Base-by-base conservation (phyloP, 2,113 vertebrate genomes). In the Heterocephalus glaber region DNA sequence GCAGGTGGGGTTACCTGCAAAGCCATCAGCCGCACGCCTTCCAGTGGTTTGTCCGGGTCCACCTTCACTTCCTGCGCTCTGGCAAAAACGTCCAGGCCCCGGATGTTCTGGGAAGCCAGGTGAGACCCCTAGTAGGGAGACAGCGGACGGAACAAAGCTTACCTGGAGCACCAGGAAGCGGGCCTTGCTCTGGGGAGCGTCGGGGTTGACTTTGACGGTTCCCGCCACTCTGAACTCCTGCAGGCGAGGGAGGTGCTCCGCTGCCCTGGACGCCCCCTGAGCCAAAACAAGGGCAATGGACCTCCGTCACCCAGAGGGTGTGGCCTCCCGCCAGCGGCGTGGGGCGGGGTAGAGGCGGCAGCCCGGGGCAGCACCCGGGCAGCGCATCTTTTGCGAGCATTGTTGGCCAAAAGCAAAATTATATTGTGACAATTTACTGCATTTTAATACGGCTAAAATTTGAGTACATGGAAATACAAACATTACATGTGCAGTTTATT, bases 1-100 rank as follows among this genome's bases (percentile, higher is more conserved):
- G 35, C 47, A 49, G 10, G 22, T 2, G 0, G 68, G 66, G 11
- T 98, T 99, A 99, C 99, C 99, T 99, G 99, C 68, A 99, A 98
- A 0, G 98, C 98, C 3, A 98, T 98, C 82, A 99, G 98, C 56
- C 99, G 99, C n/a, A 98, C 98, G 0, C 99, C 99, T 97, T 99
- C 99, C 79, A 99, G 98, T 0, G 99, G 99, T 88, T 99, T 99
- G 97, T 99, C 99, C 0, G 99, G 99, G 98, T 99, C 99, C 99
- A 99, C 99, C 97, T 99, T 99, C 93, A 99, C 96, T 96, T 99
- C 99, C 58, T 60, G 81, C 0, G 98, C 97, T 94, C 98, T 98
- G 91, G 65, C 56, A 98, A 99, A 99, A 74, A 81, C 96, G 11
- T 98, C 98, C 49, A 99, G 98, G 89, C 98, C 98, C 96, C 95